These are phyloP conservation scores for Gobionotothen gibberifrons DNA, from an alignment of 2,797 vertebrate genomes.

Conservation along the genomic window DNA sequence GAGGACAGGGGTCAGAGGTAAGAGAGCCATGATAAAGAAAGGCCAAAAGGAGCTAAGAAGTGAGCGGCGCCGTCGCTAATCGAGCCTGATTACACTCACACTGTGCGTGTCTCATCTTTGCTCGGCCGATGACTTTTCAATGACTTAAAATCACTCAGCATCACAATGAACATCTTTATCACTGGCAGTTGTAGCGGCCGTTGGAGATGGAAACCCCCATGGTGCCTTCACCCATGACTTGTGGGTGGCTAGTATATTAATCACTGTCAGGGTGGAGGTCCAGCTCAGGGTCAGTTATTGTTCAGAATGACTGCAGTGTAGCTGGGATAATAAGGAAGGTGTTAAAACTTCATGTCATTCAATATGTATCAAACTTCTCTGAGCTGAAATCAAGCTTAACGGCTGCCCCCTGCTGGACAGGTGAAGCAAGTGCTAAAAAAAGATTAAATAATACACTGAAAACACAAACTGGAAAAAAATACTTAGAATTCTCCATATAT, in stretches of 20 bases:
- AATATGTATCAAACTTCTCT: neutral
- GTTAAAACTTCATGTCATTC: neutral
- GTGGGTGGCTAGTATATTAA: slow-evolving; percentile 44
- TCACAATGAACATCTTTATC: slow-evolving; percentile 70
- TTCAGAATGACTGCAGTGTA: slow-evolving; percentile 1
- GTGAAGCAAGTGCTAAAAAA: slow-evolving; percentile 31
- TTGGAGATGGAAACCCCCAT: slow-evolving; percentile 20
- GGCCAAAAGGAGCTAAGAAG: slow-evolving; percentile 56
- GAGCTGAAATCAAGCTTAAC: neutral
- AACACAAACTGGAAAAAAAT: neutral
- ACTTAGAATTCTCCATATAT: too few relatives aligned
- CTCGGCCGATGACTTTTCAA: slow-evolving; percentile 54
- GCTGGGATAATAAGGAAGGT: neutral
- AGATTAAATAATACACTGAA: neutral
- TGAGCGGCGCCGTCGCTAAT: slow-evolving; percentile 63
- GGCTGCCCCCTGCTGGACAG: slow-evolving; percentile 63
- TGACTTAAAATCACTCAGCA: slow-evolving; percentile 33
- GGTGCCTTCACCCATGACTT: slow-evolving; percentile 38
- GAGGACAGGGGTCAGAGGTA: slow-evolving; percentile 76
- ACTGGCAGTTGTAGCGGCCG: slow-evolving; percentile 8
- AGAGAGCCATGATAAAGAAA: slow-evolving; percentile 65
- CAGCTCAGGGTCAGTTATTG: slow-evolving; percentile 18
- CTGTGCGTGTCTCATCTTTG: slow-evolving; percentile 68
- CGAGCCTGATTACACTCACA: slow-evolving; percentile 68
- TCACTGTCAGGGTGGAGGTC: slow-evolving; percentile 53